These are phyloP conservation scores for Epinephelus malabaricus DNA, from an alignment of 2,797 vertebrate genomes.

Conservation along the genomic window DNA sequence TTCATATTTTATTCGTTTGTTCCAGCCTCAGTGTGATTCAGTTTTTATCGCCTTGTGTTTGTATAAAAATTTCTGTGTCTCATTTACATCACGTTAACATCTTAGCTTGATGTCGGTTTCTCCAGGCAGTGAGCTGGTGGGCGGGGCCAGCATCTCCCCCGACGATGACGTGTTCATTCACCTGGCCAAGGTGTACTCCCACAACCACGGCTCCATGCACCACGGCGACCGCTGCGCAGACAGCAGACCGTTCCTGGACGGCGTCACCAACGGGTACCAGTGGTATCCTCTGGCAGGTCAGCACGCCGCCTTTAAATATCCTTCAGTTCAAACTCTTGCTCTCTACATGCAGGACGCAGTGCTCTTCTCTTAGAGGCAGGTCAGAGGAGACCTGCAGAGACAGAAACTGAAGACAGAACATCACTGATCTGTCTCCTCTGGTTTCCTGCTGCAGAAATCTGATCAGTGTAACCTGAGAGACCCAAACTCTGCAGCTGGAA, in stretches of 20 bases:
- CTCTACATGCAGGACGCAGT: no score
- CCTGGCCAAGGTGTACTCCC: slow-evolving; percentile 91
- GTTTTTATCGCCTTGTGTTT: no score
- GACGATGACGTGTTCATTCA: slow-evolving; percentile 95
- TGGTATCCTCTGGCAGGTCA: slow-evolving; percentile 94
- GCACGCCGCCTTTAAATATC: slow-evolving; percentile 7
- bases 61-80: not conserved
- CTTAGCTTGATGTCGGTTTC: not conserved
- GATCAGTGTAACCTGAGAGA: slow-evolving; percentile 11
- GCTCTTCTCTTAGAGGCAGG: not conserved
- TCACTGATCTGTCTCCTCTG: not conserved
- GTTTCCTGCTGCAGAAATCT: slow-evolving; percentile 42
- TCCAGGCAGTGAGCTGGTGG: slow-evolving; percentile 75
- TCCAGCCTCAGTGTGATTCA: no score
- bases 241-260: slow-evolving; percentile 80
- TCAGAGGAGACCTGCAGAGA: not conserved
- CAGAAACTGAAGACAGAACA: not conserved
- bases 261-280: slow-evolving; percentile 92
- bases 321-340: no score
- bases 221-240: slow-evolving; percentile 80
- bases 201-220: slow-evolving; percentile 89
- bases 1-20: no score
- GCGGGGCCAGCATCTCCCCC: slow-evolving; percentile 84
- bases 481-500: not conserved
- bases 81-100: not conserved